Evolutionary conservation across 2,888 invertebrate genomes (phyloP).

Genomic region (Hybos culiciformis): DNA sequence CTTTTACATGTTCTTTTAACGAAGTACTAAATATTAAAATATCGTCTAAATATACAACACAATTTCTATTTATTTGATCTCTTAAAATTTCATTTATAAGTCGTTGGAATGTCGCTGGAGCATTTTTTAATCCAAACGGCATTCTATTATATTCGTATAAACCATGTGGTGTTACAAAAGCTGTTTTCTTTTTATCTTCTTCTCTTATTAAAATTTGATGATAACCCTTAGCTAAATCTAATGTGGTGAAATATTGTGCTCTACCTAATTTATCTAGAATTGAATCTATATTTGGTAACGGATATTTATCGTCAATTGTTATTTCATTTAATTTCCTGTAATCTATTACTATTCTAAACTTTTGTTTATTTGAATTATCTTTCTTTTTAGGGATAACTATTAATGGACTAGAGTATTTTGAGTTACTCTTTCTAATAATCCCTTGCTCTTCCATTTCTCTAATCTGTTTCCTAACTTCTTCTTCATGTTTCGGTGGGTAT

Average conservation of each 20-base stretch:
- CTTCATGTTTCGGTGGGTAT: slow-evolving; percentile 9
- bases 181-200: slow-evolving; percentile 12
- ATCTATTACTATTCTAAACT: slow-evolving; percentile 10
- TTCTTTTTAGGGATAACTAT: slow-evolving; percentile 8
- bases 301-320: slow-evolving; percentile 10
- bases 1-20: too few relatives aligned
- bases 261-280: slow-evolving; percentile 9
- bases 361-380: slow-evolving; percentile 10
- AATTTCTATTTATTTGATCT: too few relatives aligned
- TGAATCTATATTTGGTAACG: slow-evolving; percentile 8
- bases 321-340: slow-evolving; percentile 8
- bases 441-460: too few relatives aligned
- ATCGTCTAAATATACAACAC: too few relatives aligned
- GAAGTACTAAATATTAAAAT: too few relatives aligned
- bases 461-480: slow-evolving; percentile 7
- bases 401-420: slow-evolving; percentile 8
- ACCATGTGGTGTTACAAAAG: slow-evolving; percentile 11
- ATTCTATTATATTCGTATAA: slow-evolving; percentile 11
- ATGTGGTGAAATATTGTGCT: too few relatives aligned
- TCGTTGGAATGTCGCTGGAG: too few relatives aligned
- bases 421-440: slow-evolving; percentile 10
- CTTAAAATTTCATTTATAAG: too few relatives aligned
- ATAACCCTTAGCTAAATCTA: too few relatives aligned
- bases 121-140: too few relatives aligned
- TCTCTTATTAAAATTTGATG: slow-evolving; percentile 6